Base-by-base conservation (phyloP, 2,888 invertebrate species). In the Leucophenga maculata region DNA sequence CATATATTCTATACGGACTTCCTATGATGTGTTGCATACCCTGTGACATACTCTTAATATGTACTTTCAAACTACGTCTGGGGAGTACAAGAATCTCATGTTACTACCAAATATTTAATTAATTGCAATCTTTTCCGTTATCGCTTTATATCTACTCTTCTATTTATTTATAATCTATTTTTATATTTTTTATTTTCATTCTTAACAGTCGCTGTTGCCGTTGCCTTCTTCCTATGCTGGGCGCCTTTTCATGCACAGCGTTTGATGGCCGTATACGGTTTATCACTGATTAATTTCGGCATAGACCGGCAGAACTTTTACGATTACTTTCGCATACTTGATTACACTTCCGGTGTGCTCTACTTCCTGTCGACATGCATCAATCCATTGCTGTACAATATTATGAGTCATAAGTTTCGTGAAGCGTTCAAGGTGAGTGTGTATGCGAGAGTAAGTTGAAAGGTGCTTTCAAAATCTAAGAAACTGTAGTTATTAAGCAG, bases 181-280 rank as follows among this genome's bases (percentile, higher is more conserved):
- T 26, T 26, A 2, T 26, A 26, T 26, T 4, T 26, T 26, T 26
- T 3, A 26, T 26, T 26, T 26, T 26, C 4, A 3, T 26, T 54
- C 14, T 26, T n/a, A 89, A 76, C 92, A 92, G 96, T 96, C 87
- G 95, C 95, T 66, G 93, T 96, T 71, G 95, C 95, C 69, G 93
- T 95, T 82, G 94, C 95, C 1, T 91, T 92, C 87, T 94, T 94
- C 88, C 91, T 95, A 71, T 96, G 96, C 87, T 95, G 95, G 95
- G 95, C 95, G 3, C 97, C 97, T 0, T 97, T 97, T 88, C 97
- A 97, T 89, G 94, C 95, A 2, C 97, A 97, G 87, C 90, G 97
- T 68, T 90, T 97, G 54, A 90, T 96, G 85, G 95, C 95, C 0
- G 93, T 94, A 71, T 95, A 95, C 80, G 93, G 91, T 87, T 83